phyloP scores from a whole-genome alignment of 2,113 vertebrate genomes.

The Nibea albiflora region DNA sequence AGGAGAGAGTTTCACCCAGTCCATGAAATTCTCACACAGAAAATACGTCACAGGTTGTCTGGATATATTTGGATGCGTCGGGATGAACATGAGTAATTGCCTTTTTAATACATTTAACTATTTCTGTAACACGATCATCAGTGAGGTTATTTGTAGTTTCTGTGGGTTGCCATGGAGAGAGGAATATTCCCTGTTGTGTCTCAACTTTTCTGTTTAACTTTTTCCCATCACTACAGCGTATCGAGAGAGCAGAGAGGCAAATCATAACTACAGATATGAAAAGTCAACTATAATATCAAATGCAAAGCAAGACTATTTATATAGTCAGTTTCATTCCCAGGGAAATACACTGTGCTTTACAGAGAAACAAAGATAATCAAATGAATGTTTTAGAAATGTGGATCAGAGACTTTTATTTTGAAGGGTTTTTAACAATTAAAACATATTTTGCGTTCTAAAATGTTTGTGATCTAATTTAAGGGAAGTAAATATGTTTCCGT shows the following conservation, averaged over 20 bases:
- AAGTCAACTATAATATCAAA: neutral
- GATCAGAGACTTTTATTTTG: neutral
- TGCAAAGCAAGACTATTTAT: neutral
- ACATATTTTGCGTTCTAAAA: neutral
- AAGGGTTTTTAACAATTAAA: neutral
- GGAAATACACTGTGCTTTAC: neutral
- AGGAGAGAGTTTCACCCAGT: neutral
- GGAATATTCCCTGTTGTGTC: constrained; percentile 2
- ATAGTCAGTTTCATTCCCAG: neutral
- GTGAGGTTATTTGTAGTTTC: constrained; percentile 54
- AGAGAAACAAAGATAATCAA: no score
- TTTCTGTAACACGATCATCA: constrained; percentile 45
- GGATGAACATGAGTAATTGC: constrained; percentile 21
- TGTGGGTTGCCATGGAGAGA: constrained; percentile 50
- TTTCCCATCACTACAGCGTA: neutral
- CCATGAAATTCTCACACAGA: neutral
- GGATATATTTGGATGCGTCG: constrained; percentile 4
- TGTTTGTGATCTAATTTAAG: neutral
- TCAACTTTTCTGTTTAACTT: constrained; percentile 2
- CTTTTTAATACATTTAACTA: constrained; percentile 27
- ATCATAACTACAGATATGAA: neutral
- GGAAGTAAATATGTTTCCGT: neutral
- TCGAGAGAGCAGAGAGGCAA: neutral
- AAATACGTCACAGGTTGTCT: neutral
- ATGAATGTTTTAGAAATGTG: no score